A percentile compares a stretch with the other conserved stretches of the same genome.
These are phyloP conservation scores for Drosophila novamexicana DNA, from an alignment of 1,140 invertebrate genomes.

Conservation along the genomic window DNA sequence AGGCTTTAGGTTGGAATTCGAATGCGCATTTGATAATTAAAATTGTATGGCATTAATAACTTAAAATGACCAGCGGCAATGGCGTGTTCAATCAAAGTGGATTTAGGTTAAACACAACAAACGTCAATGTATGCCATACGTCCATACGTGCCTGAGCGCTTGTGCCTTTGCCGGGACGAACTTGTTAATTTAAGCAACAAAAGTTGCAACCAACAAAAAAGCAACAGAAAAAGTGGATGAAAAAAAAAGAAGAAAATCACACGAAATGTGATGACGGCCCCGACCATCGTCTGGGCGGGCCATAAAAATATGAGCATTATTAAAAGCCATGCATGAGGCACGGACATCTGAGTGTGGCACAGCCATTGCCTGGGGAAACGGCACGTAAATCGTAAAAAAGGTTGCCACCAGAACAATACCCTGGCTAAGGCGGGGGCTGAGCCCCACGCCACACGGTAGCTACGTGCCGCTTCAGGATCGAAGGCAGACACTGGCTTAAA, in stretches of 20 bases:
- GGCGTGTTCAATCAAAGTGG: slow-evolving; percentile 56
- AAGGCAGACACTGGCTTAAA: slow-evolving; percentile 17
- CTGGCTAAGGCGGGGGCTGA: neutral
- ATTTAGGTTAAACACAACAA: slow-evolving; percentile 71
- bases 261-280: slow-evolving; percentile 73
- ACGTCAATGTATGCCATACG: slow-evolving; percentile 65
- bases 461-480: slow-evolving; percentile 23
- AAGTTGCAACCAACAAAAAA: slow-evolving; percentile 51
- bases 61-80: slow-evolving; percentile 63
- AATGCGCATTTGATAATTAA: slow-evolving; percentile 63
- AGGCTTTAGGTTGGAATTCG: slow-evolving; percentile 20
- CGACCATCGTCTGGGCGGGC: slow-evolving; percentile 42
- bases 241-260: slow-evolving; percentile 50
- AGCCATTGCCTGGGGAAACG: slow-evolving; percentile 65
- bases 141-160: slow-evolving; percentile 4
- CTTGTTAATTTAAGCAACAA: slow-evolving; percentile 79
- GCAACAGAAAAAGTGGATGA: slow-evolving; percentile 16
- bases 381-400: slow-evolving; percentile 81
- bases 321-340: slow-evolving; percentile 65
- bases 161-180: slow-evolving; percentile 16
- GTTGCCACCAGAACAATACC: slow-evolving; percentile 52
- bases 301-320: slow-evolving; percentile 82
- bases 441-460: neutral
- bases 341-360: slow-evolving; percentile 40
- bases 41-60: slow-evolving; percentile 75